phyloP scores from a whole-genome alignment of 1,140 invertebrate species.

The Ceratosolen solmsi region DNA sequence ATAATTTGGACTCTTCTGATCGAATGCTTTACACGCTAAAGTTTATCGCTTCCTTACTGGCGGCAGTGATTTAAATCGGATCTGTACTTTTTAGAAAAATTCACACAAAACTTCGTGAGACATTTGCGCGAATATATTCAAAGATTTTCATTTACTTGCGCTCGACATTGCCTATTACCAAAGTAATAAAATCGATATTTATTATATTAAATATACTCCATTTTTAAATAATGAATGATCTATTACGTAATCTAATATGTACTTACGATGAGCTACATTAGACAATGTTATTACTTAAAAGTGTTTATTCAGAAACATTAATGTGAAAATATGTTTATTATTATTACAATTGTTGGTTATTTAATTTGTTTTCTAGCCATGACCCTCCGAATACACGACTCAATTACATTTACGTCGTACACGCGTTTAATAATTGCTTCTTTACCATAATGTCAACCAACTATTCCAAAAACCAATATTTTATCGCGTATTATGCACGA shows the following conservation, averaged over 20 bases:
- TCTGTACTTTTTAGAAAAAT: no score
- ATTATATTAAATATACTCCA: not conserved
- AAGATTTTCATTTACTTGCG: no score
- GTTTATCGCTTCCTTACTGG: no score
- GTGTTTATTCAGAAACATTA: not conserved
- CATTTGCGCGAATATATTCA: no score
- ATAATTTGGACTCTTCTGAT: not conserved
- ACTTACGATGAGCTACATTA: not conserved
- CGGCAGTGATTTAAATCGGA: no score
- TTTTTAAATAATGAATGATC: slow-evolving; percentile 5
- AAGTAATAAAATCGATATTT: no score
- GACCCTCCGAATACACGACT: not conserved
- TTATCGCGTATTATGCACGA: no score
- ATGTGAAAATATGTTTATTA: not conserved
- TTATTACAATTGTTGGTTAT: not conserved
- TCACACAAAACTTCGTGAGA: no score
- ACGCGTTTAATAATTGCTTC: not conserved
- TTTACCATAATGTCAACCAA: not conserved
- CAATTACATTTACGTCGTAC: not conserved
- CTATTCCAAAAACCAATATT: not conserved
- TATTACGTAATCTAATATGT: not conserved
- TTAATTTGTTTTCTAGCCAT: not conserved
- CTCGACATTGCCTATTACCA: no score
- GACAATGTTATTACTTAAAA: not conserved
- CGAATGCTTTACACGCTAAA: not conserved